Base-by-base conservation (phyloP, 1,140 invertebrate genomes). In the Rhopalosiphum maidis region DNA sequence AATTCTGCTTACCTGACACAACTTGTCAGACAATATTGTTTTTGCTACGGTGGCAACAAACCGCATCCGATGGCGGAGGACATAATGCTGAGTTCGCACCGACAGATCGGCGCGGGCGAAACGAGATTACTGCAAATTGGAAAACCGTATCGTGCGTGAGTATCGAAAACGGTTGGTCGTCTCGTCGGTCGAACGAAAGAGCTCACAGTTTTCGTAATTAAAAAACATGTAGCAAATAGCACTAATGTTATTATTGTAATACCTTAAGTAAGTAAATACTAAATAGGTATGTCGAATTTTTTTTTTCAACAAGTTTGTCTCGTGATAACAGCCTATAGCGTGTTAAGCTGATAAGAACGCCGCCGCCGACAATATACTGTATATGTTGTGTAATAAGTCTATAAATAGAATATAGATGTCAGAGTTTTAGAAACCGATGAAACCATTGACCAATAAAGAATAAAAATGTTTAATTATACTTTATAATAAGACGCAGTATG, bases 261-360 rank as follows among this genome's bases (percentile, higher is more conserved):
- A 85, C 9, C 22, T 3, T 23, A 41, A 3, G 37, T 37, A 41
- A 41, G 37, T 41, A 11, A 46, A 46, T 46, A 46, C 46, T 46
- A 43, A 46, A 77, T 77, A 77, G 30, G 85, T 87, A 46, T 87
- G 5, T 43, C 0, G 6, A 25, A 22, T 90, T 90, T 60, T 91
- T 35, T 77, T 68, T 68, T 68, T 68, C 90, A 91, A 91, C 90
- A 91, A 91, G 90, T 91, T 77, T 82, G 30, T 7, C 15, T 35
- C 15, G n/a, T 46, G 90, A 91, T 54, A 54, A 77, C 60, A n/a
- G 60, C 30, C n/a, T n/a, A 41, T 41, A 4, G 21, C 48, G 21
- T 11, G 51, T 22, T 46, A 54, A 35, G 2, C 3, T 23, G 87
- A 89, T 89, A 89, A 89, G 86, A 18, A 2, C 30, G 43, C 41